Base-by-base conservation (phyloP, 2,888 invertebrate genomes). In the Philaethria dido region DNA sequence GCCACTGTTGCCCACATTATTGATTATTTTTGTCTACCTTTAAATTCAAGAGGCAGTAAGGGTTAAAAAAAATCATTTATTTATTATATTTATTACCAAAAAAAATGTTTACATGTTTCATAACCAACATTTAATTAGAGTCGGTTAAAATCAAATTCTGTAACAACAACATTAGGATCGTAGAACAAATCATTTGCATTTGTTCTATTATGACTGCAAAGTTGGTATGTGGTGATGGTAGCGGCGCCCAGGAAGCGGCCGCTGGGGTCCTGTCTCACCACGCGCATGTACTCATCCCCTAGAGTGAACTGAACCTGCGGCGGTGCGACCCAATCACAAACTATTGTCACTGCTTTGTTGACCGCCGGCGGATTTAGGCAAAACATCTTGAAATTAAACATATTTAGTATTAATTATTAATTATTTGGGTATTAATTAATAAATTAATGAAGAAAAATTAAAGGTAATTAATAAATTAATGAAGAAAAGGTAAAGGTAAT, bases 271-370 rank as follows among this genome's bases (percentile, higher is more conserved):
- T 84, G 84, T 2, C 90, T 84, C 0, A 87, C 80, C 0, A 91
- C 85, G 64, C 87, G 88, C 79, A 89, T 76, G 72, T 85, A 88
- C 1, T 87, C 87, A 59, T 91, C 90, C 0, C 85, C 87, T 3
- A 90, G 71, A 0, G 88, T 88, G 71, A 86, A 88, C 66, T 85
- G 80, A 0, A 90, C 88, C 57, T 84, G 85, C 0, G 90, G 90
- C 0, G 90, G 88, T 0, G 89, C 88, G 0, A 74, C 80, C 89
- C 89, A 89, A 73, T 91, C 91, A 76, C 90, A 91, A 0, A 89
- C 89, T 0, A 78, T 77, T 0, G 88, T 84, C 50, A 81, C 80
- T 0, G 80, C 89, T 60, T 84, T 85, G 62, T 84, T 84, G 11
- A 90, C 86, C 1, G 82, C 74, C 0, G 88, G 71, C 0, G 90